Conservation (phyloP, 2,797 vertebrate species). For the Eulemur albifrons region DNA sequence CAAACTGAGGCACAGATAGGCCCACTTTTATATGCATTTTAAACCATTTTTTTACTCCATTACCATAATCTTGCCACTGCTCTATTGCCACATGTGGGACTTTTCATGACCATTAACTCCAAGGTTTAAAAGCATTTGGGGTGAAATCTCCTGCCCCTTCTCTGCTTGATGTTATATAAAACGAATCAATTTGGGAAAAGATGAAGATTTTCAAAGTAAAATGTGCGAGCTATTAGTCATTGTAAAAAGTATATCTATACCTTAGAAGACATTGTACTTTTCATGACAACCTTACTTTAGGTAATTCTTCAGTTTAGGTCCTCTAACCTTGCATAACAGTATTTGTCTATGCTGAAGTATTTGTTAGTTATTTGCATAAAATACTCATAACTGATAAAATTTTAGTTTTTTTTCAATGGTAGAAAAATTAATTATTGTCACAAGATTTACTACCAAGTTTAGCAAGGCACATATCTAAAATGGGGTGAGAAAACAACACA, state of each 20-base stretch:
- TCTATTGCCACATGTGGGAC: neutral
- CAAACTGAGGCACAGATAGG: neutral
- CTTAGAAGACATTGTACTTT: neutral
- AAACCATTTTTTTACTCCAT: neutral
- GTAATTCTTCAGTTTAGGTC: neutral
- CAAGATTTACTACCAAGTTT: neutral
- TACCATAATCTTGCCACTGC: neutral
- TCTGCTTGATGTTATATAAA: neutral
- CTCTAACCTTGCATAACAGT: neutral
- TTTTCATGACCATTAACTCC: neutral
- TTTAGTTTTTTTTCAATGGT: neutral
- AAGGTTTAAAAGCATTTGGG: neutral
- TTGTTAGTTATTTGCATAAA: neutral
- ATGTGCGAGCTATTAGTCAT: neutral
- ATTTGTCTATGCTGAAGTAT: neutral
- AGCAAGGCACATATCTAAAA: neutral
- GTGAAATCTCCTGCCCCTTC: neutral
- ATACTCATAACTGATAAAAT: neutral
- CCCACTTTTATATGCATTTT: neutral
- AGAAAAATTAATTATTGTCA: neutral
- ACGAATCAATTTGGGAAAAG: neutral
- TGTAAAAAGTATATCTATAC: neutral
- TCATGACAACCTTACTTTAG: neutral
- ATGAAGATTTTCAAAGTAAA: neutral
- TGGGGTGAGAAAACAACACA: neutral